Evolutionary conservation across 2,888 invertebrate genomes (phyloP).

Genomic region (Drosophila neutralis): DNA sequence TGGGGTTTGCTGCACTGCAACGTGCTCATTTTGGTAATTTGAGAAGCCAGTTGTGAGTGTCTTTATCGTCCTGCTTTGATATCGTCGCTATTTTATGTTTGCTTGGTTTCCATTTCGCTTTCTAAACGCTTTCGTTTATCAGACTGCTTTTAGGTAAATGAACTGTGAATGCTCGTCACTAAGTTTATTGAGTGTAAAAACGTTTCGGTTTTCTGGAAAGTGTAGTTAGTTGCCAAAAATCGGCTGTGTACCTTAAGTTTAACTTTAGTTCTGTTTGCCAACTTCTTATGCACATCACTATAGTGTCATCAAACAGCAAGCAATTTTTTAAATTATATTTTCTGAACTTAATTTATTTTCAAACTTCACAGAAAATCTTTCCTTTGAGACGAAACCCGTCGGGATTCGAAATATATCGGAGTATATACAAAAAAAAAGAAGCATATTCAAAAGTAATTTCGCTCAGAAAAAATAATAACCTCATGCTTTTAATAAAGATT

Average conservation of each 20-base stretch:
- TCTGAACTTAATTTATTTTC: not conserved
- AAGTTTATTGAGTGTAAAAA: not conserved
- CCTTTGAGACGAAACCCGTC: too few species aligned
- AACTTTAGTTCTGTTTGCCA: not conserved
- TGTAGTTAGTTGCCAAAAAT: not conserved
- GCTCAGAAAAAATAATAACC: not conserved
- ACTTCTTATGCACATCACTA: not conserved
- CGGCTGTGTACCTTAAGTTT: not conserved
- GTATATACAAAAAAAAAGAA: not conserved
- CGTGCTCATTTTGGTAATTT: conserved; percentile 58
- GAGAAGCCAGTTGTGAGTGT: conserved; percentile 57
- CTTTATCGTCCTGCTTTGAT: conserved; percentile 44
- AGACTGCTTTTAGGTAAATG: conserved; percentile 42
- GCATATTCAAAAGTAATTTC: not conserved
- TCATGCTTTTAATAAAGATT: not conserved
- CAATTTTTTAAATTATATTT: not conserved
- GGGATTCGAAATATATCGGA: not conserved
- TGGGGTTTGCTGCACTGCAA: conserved; percentile 35
- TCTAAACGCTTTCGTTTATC: conserved; percentile 64
- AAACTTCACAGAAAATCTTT: not conserved
- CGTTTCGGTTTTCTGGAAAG: not conserved
- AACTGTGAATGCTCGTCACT: conserved; percentile 16
- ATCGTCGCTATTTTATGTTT: conserved; percentile 47
- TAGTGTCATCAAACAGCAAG: not conserved
- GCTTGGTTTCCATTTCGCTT: conserved; percentile 67